Percentiles rank a stretch among this genome's conserved stretches.
phyloP scores from a whole-genome alignment of 2,888 invertebrate genomes.

The Pterostichus niger region DNA sequence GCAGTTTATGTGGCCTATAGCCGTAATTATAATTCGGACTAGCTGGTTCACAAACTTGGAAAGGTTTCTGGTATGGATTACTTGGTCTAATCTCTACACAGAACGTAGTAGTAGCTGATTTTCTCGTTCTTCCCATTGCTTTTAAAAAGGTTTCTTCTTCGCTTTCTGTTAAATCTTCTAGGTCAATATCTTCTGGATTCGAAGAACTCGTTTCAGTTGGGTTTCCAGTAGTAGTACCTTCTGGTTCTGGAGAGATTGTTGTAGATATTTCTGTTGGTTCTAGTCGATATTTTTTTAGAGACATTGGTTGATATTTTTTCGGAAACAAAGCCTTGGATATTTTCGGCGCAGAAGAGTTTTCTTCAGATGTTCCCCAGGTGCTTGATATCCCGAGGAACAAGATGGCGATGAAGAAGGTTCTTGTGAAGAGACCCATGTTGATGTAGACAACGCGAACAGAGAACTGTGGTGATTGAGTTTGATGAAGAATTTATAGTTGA shows the following conservation, averaged over 20 bases:
- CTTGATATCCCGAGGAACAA: neutral
- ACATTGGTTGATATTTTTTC: conserved; percentile 52
- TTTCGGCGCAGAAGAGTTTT: conserved; percentile 7
- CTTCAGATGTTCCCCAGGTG: conserved; percentile 6
- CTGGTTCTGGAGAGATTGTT: conserved; percentile 13
- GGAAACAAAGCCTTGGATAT: conserved; percentile 34
- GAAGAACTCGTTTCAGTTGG: neutral
- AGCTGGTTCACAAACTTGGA: conserved; percentile 75
- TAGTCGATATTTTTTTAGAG: conserved; percentile 17
- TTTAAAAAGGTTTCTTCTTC: conserved; percentile 29
- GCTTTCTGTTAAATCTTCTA: neutral
- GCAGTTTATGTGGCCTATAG: neutral
- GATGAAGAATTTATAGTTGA: neutral
- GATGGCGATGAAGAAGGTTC: conserved; percentile 27
- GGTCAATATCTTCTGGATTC: neutral
- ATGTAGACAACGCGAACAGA: neutral
- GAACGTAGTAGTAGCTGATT: conserved; percentile 76
- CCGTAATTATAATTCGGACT: neutral
- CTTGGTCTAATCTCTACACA: conserved; percentile 77
- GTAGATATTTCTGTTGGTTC: neutral
- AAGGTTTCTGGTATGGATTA: conserved; percentile 74
- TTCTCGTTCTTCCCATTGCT: conserved; percentile 73
- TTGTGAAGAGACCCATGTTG: conserved; percentile 40
- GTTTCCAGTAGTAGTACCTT: conserved; percentile 3
- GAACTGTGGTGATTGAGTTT: neutral